Percentiles rank a stretch among this genome's conserved stretches.
Evolutionary conservation across 2,888 invertebrate genomes (phyloP).

Genomic region (Syrista parreyssii): DNA sequence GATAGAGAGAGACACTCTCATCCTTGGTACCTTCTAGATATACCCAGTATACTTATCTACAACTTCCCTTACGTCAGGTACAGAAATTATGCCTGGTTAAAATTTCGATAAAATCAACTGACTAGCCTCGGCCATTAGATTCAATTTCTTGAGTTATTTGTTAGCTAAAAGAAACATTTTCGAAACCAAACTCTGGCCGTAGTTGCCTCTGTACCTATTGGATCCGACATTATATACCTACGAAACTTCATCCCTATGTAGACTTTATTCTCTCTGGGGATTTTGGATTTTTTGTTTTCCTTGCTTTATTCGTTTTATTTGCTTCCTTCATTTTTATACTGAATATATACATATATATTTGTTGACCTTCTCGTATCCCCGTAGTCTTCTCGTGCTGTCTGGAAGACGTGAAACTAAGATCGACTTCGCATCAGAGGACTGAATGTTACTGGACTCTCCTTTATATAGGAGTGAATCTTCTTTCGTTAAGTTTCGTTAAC

Average conservation of each 20-base stretch:
- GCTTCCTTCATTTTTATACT: not conserved
- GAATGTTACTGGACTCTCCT: not conserved
- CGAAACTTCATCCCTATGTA: not conserved
- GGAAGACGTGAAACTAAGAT: not conserved
- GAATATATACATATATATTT: not conserved
- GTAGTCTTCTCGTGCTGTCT: not conserved
- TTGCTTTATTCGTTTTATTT: not conserved
- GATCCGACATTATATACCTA: not conserved
- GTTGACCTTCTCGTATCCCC: not conserved
- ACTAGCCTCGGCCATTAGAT: conserved; percentile 51
- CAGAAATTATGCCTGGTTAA: conserved; percentile 53
- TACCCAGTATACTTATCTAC: not conserved
- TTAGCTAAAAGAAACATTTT: conserved; percentile 49
- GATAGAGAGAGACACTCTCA: conserved; percentile 16
- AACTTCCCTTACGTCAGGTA: not conserved
- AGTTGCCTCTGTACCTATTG: not conserved
- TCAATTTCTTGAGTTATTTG: conserved; percentile 57
- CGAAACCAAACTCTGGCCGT: not conserved
- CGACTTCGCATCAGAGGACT: not conserved
- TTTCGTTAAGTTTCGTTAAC: conserved; percentile 24
- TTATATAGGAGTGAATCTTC: not conserved
- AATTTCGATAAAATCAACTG: conserved; percentile 59
- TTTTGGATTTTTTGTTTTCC: not conserved
- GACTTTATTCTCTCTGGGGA: not conserved
- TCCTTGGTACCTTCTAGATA: not conserved